These are phyloP conservation scores for Episyrphus balteatus DNA, from an alignment of 1,140 invertebrate species.

Conservation along the genomic window DNA sequence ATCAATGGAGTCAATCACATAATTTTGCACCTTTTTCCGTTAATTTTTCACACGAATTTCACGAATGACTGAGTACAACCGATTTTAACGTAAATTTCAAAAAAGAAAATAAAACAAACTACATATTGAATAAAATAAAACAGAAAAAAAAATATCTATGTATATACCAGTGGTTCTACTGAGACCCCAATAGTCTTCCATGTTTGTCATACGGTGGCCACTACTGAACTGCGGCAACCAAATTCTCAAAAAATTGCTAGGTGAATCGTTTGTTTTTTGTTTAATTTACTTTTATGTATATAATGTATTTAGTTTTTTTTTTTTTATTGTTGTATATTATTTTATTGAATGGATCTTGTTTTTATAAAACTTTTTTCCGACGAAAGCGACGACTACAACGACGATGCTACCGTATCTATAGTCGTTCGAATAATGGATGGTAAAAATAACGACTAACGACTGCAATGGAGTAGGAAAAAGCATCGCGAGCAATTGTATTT, in stretches of 20 bases:
- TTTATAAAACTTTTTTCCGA: no score
- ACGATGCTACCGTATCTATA: no score
- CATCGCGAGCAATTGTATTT: no score
- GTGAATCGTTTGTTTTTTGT: no score
- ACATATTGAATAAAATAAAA: slow-evolving; percentile 3
- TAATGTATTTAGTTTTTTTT: background rate
- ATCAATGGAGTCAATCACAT: no score
- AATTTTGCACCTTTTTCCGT: no score
- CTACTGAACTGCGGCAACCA: background rate
- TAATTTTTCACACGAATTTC: background rate
- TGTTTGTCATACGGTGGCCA: slow-evolving; percentile 13
- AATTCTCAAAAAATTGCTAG: background rate
- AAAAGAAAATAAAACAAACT: slow-evolving; percentile 8
- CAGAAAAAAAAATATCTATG: no score
- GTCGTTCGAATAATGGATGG: no score
- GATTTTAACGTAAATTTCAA: slow-evolving; percentile 2
- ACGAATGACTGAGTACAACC: slow-evolving; percentile 7
- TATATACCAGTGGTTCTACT: slow-evolving; percentile 31
- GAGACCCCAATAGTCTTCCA: slow-evolving; percentile 38
- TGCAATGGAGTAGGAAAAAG: no score
- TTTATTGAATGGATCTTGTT: background rate
- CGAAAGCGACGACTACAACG: no score
- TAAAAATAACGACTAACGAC: no score
- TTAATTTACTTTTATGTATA: no score
- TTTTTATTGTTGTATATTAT: background rate